Conservation (phyloP, 2,888 invertebrate genomes). For the Barypeithes pellucidus region DNA sequence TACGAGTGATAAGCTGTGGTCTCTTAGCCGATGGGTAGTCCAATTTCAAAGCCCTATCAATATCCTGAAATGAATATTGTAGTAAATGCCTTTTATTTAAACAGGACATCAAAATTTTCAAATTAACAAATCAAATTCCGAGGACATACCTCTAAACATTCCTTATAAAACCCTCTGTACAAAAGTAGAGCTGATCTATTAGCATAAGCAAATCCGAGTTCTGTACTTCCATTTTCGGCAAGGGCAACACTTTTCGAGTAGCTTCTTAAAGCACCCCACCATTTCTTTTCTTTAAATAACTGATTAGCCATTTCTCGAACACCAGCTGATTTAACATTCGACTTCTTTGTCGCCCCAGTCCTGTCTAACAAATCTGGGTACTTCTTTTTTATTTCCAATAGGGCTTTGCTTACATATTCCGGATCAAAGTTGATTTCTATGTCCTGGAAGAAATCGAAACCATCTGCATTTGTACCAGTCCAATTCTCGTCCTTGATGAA, state of each 20-base stretch:
- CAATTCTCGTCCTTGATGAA: slow-evolving; percentile 6
- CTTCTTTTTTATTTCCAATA: not conserved
- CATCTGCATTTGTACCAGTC: not conserved
- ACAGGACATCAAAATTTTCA: not conserved
- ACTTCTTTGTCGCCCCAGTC: slow-evolving; percentile 6
- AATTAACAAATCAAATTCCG: too few relatives aligned
- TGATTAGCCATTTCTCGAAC: slow-evolving; percentile 11
- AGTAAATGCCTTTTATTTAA: not conserved
- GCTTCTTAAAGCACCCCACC: not conserved
- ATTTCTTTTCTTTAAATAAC: slow-evolving; percentile 11
- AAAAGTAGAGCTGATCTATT: slow-evolving; percentile 22
- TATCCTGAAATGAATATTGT: slow-evolving; percentile 8
- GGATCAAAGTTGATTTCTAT: not conserved
- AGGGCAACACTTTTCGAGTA: slow-evolving; percentile 9
- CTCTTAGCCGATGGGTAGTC: slow-evolving; percentile 3
- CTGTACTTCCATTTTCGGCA: slow-evolving; percentile 7
- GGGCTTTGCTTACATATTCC: slow-evolving; percentile 5
- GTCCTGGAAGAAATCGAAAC: not conserved
- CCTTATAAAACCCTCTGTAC: slow-evolving; percentile 16
- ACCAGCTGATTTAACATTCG: not conserved
- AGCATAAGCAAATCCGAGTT: slow-evolving; percentile 20
- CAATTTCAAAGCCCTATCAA: not conserved
- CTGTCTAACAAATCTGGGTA: not conserved
- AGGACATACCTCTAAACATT: slow-evolving; percentile 11
- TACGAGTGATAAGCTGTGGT: slow-evolving; percentile 3